phyloP scores from a whole-genome alignment of 2,888 invertebrate species.

The Netelia melanura region DNA sequence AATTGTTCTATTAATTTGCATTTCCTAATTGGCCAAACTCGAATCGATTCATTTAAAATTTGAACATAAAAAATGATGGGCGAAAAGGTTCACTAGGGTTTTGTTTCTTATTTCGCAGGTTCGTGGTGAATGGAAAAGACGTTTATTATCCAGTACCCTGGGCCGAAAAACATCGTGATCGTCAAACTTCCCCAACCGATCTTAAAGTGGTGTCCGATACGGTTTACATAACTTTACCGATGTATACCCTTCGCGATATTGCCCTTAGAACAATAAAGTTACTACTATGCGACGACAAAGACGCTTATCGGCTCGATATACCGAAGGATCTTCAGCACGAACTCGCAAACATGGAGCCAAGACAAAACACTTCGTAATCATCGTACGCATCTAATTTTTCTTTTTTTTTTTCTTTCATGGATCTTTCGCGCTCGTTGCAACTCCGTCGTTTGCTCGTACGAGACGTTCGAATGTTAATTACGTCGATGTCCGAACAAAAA shows the following conservation, averaged over 20 bases:
- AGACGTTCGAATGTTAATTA: too few relatives aligned
- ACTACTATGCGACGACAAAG: slow-evolving; percentile 73
- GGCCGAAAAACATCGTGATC: slow-evolving; percentile 70
- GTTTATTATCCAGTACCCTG: slow-evolving; percentile 80
- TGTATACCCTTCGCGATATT: slow-evolving; percentile 77
- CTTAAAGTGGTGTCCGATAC: slow-evolving; percentile 70
- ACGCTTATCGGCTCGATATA: slow-evolving; percentile 79
- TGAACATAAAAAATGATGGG: neutral
- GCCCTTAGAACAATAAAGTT: slow-evolving; percentile 77
- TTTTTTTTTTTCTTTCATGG: neutral
- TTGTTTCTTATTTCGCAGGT: slow-evolving; percentile 75
- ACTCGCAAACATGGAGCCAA: slow-evolving; percentile 75
- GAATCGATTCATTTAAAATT: too few relatives aligned
- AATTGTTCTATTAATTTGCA: too few relatives aligned
- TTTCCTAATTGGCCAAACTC: too few relatives aligned
- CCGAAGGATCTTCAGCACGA: slow-evolving; percentile 79
- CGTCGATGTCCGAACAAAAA: too few relatives aligned
- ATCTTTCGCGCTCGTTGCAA: neutral
- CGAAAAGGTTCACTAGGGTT: neutral
- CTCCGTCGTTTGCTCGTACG: neutral
- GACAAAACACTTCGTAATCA: slow-evolving; percentile 53
- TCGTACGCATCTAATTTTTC: neutral
- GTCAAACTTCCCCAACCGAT: slow-evolving; percentile 65
- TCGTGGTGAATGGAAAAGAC: slow-evolving; percentile 75
- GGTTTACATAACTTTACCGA: slow-evolving; percentile 77